Evolutionary conservation across 2,888 invertebrate species (phyloP), one percentile per base, ranked within the genome.

Genomic region (Cataglyphis rosenhaueri): DNA sequence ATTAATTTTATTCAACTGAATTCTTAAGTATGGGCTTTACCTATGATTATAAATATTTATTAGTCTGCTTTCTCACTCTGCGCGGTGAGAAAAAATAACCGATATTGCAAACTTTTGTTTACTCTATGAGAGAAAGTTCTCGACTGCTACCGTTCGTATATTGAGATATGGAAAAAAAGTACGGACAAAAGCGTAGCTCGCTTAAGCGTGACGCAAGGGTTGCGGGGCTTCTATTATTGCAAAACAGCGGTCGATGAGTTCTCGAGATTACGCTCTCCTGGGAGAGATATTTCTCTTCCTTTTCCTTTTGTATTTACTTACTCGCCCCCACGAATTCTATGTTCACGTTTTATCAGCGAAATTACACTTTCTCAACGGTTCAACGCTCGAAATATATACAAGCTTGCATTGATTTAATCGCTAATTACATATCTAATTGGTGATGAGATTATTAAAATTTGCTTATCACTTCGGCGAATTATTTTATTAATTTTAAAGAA

Each of bases 211-310:
- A 85, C 75, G 86, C 73, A 86, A 85, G 81, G 86, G 82, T 84
- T 86, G 89, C 75, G 70, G 9, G 44, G 88, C 78, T 75, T 89
- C 85, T 86, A 89, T 88, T 88, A 88, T 89, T 89, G 89, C 86
- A 89, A 88, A 88, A 86, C 86, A 89, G 81, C 81, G 81, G 81
- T 82, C 86, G 89, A 88, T 88, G 88, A 87, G 88, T 84, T 59
- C 83, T 81, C 78, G 84, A 87, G 89, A 88, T 89, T 88, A 88
- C 82, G 70, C 81, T 86, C 83, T 81, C 78, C 44, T 41, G 74
- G 81, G 88, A 65, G 88, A 65, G 84, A 85, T 79, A 81, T 44
- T 62, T 38, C 41, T 25, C 64, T 32, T 32, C 48, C 57, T 21
- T 55, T 41, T 52, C 52, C 18, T 59, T 38, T 41, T 74, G 18